Evolutionary conservation across 2,888 invertebrate species (phyloP), one percentile per base, ranked within the genome.

Genomic region (Drosophila neotestacea): DNA sequence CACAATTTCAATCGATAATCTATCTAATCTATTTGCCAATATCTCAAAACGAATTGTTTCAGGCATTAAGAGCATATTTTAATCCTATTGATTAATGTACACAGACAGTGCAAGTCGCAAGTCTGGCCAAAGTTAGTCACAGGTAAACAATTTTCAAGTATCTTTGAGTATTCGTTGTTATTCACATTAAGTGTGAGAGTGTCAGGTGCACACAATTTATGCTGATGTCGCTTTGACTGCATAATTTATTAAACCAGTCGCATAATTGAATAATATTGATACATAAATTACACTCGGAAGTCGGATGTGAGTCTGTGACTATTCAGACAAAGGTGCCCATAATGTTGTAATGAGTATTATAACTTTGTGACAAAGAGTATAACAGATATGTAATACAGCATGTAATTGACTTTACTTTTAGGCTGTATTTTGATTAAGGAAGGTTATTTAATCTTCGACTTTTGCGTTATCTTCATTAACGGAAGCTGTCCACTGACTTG

Each of bases 231-330:
- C 38, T 48, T 41, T 63, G 58, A 58, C 32, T 59, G 47, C 50
- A 76, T 70, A 62, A 73, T 75, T 85, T 71, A 66, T 59, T 5
- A 47, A 41, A 28, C 38, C 65, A 48, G 13, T 41, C 11, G 32
- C 32, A 60, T 51, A 63, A 58, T 68, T 64, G 50, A 59, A 63
- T 54, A 32, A 34, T 39, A 44, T 7, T 58, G 22, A 27, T 34
- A 54, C 75, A 81, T 81, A 87, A 89, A 89, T 88, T 70, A 70
- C 38, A 36, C 13, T 13, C 36, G 41, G 7, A 39, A 59, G 60
- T 42, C 81, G 77, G 65, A 80, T 55, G 55, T 54, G 60, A 51
- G 9, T 61, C 39, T 30, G 38, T 38, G 58, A 2, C 9, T 47
- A 39, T 50, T 47, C 10, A 42, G 42, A 46, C 59, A 50, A 50